Conservation (phyloP, 2,113 vertebrate genomes). For the Seriola rivoliana region DNA sequence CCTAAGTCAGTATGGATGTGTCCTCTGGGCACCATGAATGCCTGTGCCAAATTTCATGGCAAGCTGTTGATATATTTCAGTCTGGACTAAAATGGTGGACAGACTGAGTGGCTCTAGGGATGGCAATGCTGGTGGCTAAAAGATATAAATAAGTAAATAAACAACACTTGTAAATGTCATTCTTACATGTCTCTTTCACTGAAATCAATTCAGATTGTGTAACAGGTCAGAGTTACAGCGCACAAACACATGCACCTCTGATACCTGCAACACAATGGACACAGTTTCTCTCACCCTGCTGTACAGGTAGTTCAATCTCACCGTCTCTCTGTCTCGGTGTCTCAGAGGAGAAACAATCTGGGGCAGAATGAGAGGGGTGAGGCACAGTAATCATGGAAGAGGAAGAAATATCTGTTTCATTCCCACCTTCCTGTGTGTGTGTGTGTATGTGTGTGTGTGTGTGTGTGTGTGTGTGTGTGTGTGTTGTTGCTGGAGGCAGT, state of each 20-base stretch:
- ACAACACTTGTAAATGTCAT: no score
- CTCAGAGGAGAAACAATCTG: slow-evolving; percentile 27
- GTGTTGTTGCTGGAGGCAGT: slow-evolving; percentile 5
- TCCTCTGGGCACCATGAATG: neutral
- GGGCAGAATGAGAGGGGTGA: slow-evolving; percentile 4
- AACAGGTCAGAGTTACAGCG: slow-evolving; percentile 27
- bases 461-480: slow-evolving; percentile 15
- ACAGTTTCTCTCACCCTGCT: slow-evolving; percentile 1
- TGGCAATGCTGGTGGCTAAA: neutral
- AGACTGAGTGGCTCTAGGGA: no score
- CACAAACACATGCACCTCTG: neutral
- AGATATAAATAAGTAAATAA: neutral
- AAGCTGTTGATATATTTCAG: neutral
- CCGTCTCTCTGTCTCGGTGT: slow-evolving; percentile 4
- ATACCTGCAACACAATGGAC: slow-evolving; percentile 29
- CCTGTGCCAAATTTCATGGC: no score
- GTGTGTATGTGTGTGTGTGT: slow-evolving; percentile 10
- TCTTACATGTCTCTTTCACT: no score
- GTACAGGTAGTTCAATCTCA: neutral
- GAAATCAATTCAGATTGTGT: slow-evolving; percentile 9
- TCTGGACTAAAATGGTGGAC: neutral
- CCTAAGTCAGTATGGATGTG: neutral
- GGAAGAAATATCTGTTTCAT: slow-evolving; percentile 40
- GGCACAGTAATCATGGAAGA: slow-evolving; percentile 19
- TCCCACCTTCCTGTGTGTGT: slow-evolving; percentile 3